Percentiles rank a stretch among this genome's conserved stretches.
Evolutionary conservation across 2,113 vertebrate genomes (phyloP).

Genomic region (Calonectris borealis): DNA sequence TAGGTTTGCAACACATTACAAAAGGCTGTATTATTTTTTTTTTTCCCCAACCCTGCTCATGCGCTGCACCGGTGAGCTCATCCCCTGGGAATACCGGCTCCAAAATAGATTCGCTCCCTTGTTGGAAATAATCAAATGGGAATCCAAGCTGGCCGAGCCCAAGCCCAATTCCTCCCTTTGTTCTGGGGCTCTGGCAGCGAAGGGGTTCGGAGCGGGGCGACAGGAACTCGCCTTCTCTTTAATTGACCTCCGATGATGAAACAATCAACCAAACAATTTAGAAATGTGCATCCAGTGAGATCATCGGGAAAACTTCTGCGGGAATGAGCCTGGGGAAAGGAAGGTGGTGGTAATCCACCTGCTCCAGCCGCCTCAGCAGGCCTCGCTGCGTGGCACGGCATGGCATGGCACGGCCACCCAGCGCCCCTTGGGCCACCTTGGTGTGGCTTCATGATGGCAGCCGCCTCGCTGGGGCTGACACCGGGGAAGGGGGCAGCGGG

Average conservation of each 20-base stretch:
- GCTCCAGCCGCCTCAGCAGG: neutral
- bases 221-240: slow-evolving; percentile 60
- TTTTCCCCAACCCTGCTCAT: neutral
- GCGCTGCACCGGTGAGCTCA: neutral
- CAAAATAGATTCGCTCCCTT: slow-evolving; percentile 52
- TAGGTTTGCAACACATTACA: slow-evolving; percentile 20
- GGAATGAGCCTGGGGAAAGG: slow-evolving; percentile 39
- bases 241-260: slow-evolving; percentile 62
- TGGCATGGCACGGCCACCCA: neutral
- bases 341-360: slow-evolving; percentile 33
- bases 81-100: slow-evolving; percentile 25
- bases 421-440: neutral
- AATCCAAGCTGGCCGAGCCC: slow-evolving; percentile 61
- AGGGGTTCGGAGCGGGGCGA: slow-evolving; percentile 30
- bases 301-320: slow-evolving; percentile 41
- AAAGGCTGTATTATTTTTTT: neutral
- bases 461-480: rapidly evolving
- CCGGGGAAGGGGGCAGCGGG: neutral
- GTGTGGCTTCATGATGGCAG: neutral
- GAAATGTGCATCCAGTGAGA: slow-evolving; percentile 65
- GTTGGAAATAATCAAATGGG: slow-evolving; percentile 59
- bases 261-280: slow-evolving; percentile 54
- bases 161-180: slow-evolving; percentile 69
- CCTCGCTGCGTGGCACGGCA: neutral
- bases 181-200: slow-evolving; percentile 50